These are phyloP conservation scores for Spilosoma lubricipeda DNA, from an alignment of 2,888 invertebrate species.

Conservation along the genomic window DNA sequence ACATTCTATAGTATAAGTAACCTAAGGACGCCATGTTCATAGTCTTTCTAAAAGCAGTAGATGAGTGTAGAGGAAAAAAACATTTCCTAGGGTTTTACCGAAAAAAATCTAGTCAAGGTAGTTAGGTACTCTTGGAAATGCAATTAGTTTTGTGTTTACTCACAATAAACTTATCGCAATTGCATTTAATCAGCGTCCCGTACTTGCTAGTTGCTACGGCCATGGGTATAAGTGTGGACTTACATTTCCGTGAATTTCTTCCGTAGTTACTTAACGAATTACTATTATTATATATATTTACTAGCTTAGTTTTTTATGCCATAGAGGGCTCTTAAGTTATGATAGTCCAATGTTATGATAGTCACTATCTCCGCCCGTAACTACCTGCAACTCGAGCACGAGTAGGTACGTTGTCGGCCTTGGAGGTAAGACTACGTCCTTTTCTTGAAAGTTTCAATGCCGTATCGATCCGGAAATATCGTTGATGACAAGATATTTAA, in stretches of 20 bases:
- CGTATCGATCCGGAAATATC: background rate
- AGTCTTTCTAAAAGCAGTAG: background rate
- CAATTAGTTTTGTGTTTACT: background rate
- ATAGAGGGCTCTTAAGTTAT: background rate
- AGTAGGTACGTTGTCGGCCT: background rate
- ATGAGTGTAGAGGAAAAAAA: background rate
- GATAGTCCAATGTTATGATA: background rate
- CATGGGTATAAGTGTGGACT: background rate
- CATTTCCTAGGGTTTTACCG: background rate
- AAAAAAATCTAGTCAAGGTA: background rate
- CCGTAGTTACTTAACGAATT: background rate
- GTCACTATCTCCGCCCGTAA: background rate
- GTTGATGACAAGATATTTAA: background rate
- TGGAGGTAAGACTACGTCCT: background rate
- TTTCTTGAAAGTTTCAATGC: background rate
- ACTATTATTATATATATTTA: too few relatives aligned
- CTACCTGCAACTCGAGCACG: background rate
- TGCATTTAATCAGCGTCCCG: background rate
- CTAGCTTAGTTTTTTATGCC: background rate
- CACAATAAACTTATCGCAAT: background rate
- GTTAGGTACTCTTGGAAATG: background rate
- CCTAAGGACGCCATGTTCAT: background rate
- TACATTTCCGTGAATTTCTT: background rate
- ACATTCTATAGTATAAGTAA: background rate
- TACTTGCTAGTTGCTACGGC: background rate